Percentiles rank a stretch among this genome's conserved stretches.
phyloP scores from a whole-genome alignment of 2,888 invertebrate genomes.

The Microctonus hyperodae region DNA sequence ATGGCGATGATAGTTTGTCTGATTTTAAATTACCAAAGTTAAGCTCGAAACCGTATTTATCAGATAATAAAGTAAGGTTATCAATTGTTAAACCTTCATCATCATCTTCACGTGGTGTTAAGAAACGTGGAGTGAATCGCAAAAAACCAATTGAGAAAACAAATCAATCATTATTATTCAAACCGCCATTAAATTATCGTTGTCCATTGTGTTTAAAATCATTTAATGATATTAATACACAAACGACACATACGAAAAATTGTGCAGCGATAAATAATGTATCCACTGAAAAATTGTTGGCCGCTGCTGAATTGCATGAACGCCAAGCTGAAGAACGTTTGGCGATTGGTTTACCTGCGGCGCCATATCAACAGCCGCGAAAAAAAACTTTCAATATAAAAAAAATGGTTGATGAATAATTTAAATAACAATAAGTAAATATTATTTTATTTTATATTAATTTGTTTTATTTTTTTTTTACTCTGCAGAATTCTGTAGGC shows the following conservation, averaged over 20 bases:
- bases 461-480: not conserved
- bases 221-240: slow-evolving; percentile 46
- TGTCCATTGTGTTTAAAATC: slow-evolving; percentile 60
- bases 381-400: slow-evolving; percentile 38
- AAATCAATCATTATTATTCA: slow-evolving; percentile 55
- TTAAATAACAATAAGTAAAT: not conserved
- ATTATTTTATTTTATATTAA: not conserved
- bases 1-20: slow-evolving; percentile 49
- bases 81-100: slow-evolving; percentile 33
- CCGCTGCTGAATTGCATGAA: slow-evolving; percentile 60
- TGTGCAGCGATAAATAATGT: slow-evolving; percentile 61
- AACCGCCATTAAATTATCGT: slow-evolving; percentile 42
- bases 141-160: slow-evolving; percentile 33
- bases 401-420: slow-evolving; percentile 40
- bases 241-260: slow-evolving; percentile 56
- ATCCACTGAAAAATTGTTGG: slow-evolving; percentile 56
- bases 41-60: slow-evolving; percentile 2
- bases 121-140: slow-evolving; percentile 13
- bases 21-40: slow-evolving; percentile 56
- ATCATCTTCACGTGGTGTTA: slow-evolving; percentile 30
- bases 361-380: slow-evolving; percentile 45
- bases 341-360: slow-evolving; percentile 60
- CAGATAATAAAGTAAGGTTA: slow-evolving; percentile 32
- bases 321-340: slow-evolving; percentile 60
- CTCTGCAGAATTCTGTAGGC: slow-evolving; percentile 40